These are phyloP conservation scores for Mus caroli DNA, from an alignment of 2,797 vertebrate species.

Conservation along the genomic window DNA sequence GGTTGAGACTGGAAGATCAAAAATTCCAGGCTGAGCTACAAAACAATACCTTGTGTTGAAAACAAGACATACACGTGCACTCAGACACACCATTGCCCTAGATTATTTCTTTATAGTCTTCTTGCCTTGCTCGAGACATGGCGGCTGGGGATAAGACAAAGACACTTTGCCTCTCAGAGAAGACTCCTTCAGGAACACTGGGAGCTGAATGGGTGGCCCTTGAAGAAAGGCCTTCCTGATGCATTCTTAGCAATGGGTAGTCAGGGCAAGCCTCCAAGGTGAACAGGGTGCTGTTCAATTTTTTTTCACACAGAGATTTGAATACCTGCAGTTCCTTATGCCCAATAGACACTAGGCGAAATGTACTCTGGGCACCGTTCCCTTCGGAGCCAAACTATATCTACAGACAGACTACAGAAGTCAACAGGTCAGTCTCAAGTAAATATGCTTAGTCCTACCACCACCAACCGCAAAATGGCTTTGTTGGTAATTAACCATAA, in stretches of 20 bases:
- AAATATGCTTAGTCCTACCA: neutral
- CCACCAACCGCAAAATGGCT: neutral
- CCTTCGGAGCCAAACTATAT: neutral
- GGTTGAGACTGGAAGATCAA: neutral
- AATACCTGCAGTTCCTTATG: neutral
- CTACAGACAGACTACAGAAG: neutral
- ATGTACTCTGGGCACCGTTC: neutral
- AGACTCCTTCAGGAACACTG: neutral
- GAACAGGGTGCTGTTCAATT: too few relatives aligned
- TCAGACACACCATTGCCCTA: neutral
- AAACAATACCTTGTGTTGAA: neutral
- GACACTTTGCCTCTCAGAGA: neutral
- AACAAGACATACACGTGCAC: neutral
- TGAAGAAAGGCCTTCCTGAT: neutral
- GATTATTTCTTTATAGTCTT: neutral
- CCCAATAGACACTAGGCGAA: neutral
- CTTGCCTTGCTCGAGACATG: neutral
- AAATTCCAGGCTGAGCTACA: neutral
- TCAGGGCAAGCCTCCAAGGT: neutral
- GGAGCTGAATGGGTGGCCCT: neutral
- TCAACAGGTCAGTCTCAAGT: neutral
- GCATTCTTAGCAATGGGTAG: neutral
- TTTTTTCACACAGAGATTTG: neutral
- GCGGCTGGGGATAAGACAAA: neutral
- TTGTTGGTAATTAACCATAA: neutral